Percentiles rank a stretch among this genome's conserved stretches.
These are phyloP conservation scores for Polyergus mexicanus DNA, from an alignment of 1,140 invertebrate species.

Conservation along the genomic window DNA sequence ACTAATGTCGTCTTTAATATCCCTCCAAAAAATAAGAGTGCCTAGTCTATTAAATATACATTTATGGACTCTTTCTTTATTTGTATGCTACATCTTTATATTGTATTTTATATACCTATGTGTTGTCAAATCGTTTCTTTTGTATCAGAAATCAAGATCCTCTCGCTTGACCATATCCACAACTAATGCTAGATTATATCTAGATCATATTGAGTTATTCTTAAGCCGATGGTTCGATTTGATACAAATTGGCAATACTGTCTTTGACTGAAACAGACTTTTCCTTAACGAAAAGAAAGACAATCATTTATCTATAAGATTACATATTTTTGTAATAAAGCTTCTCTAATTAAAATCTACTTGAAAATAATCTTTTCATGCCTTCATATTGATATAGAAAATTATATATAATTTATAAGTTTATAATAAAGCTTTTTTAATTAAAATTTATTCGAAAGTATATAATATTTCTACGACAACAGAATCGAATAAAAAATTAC, in stretches of 20 bases:
- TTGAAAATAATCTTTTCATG: background rate
- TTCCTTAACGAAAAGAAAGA: background rate
- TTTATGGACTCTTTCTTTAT: too few relatives aligned
- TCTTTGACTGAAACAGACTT: background rate
- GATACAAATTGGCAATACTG: background rate
- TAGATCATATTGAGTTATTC: too few relatives aligned
- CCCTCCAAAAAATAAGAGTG: too few relatives aligned
- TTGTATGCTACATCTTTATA: too few relatives aligned
- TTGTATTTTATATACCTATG: too few relatives aligned
- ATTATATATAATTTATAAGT: background rate
- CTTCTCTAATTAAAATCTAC: background rate
- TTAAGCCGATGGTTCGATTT: too few relatives aligned
- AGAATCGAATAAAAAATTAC: background rate
- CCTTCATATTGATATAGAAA: background rate
- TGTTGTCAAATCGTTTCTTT: too few relatives aligned
- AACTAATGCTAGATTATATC: too few relatives aligned
- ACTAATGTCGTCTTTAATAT: too few relatives aligned
- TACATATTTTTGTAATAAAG: constrained; percentile 21
- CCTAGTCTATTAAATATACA: too few relatives aligned
- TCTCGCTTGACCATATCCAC: too few relatives aligned
- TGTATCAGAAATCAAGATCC: too few relatives aligned
- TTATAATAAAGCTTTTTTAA: background rate
- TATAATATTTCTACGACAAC: background rate
- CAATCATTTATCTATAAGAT: background rate
- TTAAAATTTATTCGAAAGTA: background rate